Conservation (phyloP, 2,888 invertebrate species). For the Macrophya alboannulata region DNA sequence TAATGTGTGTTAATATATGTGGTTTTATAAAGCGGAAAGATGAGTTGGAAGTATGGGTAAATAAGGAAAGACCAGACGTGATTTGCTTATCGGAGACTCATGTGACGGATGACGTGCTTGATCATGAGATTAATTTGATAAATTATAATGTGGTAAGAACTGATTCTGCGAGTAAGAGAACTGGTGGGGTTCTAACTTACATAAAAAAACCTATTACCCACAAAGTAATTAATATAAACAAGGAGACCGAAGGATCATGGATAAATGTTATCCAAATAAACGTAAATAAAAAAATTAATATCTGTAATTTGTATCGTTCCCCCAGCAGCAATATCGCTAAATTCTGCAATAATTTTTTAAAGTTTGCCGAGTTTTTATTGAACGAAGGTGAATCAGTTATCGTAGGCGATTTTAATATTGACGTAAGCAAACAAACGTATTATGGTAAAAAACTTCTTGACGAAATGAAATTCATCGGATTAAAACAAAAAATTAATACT, state of each 20-base stretch:
- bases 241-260: neutral
- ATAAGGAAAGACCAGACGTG: neutral
- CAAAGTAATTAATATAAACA: too few species aligned
- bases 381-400: neutral
- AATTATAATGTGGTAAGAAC: too few species aligned
- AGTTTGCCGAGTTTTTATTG: constrained; percentile 55
- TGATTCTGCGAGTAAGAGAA: too few species aligned
- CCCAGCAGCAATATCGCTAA: neutral
- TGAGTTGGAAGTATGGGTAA: neutral
- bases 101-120: neutral
- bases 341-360: constrained; percentile 54
- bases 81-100: neutral
- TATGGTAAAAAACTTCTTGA: too few species aligned
- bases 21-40: neutral
- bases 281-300: neutral
- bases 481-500: too few species aligned
- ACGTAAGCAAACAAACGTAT: too few species aligned
- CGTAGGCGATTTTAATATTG: constrained; percentile 38
- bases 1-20: neutral
- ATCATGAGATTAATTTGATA: too few species aligned
- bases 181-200: too few species aligned
- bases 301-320: constrained; percentile 15
- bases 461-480: too few species aligned
- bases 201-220: too few species aligned
- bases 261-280: constrained; percentile 21